These are phyloP conservation scores for Melipona quadrifasciata DNA, from an alignment of 1,140 invertebrate species.

Conservation along the genomic window DNA sequence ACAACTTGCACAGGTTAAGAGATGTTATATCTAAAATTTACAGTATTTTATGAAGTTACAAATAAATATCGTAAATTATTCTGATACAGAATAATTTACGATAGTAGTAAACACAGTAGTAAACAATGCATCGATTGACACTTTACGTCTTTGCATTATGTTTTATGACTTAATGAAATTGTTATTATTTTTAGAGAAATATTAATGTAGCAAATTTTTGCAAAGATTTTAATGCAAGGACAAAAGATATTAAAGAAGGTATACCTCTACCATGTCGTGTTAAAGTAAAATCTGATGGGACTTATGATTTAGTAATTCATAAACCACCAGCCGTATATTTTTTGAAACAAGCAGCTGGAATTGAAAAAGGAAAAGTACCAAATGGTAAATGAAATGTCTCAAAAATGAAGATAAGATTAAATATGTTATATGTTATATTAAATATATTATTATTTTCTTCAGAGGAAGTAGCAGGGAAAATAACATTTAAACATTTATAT, in stretches of 20 bases:
- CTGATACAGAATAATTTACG: too few species aligned
- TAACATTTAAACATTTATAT: constrained; percentile 98
- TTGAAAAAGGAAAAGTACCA: constrained; percentile 83
- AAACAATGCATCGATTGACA: neutral
- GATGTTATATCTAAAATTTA: neutral
- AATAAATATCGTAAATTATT: neutral
- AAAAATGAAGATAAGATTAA: too few species aligned
- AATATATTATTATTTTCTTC: constrained; percentile 53
- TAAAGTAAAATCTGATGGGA: constrained; percentile 93
- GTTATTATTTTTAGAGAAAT: constrained; percentile 87
- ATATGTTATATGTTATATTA: neutral
- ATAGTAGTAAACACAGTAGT: neutral
- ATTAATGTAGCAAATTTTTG: constrained; percentile 98
- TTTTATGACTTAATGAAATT: neutral
- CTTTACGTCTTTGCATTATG: neutral
- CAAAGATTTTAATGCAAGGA: constrained; percentile 99
- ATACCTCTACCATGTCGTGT: constrained; percentile 93
- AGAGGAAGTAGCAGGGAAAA: constrained; percentile 94
- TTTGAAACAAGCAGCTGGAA: constrained; percentile 97
- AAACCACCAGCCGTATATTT: constrained; percentile 94
- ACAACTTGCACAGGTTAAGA: constrained; percentile 92
- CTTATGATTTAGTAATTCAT: constrained; percentile 91
- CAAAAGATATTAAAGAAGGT: constrained; percentile 95
- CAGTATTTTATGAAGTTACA: neutral
- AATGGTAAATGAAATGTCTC: constrained; percentile 30